Percentiles rank a stretch among this genome's conserved stretches.
Evolutionary conservation across 1,140 invertebrate genomes (phyloP).

Genomic region (Calliphora vicina): DNA sequence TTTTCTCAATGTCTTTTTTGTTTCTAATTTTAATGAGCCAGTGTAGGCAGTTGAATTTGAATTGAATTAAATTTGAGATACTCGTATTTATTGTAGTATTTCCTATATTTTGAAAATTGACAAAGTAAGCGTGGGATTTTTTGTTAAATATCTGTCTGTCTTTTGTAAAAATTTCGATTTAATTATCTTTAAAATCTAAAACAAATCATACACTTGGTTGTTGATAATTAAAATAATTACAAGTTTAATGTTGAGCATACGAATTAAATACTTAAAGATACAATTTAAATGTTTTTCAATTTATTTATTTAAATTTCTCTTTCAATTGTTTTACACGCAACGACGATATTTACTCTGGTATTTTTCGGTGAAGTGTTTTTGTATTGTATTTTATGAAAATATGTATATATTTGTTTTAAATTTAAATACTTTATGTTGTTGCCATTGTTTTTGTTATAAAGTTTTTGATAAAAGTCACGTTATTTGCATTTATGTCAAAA

Average conservation of each 20-base stretch:
- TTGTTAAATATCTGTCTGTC: not conserved
- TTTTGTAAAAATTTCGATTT: not conserved
- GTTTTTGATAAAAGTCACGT: slow-evolving; percentile 12
- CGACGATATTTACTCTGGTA: not conserved
- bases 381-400: not conserved
- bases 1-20: not conserved
- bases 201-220: not conserved
- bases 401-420: not conserved
- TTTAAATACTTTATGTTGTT: not conserved
- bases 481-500: slow-evolving; percentile 1
- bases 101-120: not conserved
- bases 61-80: not conserved
- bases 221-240: not conserved
- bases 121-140: not conserved
- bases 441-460: not conserved
- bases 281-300: not conserved
- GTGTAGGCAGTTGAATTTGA: not conserved
- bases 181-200: not conserved
- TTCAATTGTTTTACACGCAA: slow-evolving; percentile 8
- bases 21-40: not conserved
- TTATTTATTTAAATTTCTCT: slow-evolving; percentile 2
- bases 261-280: not conserved
- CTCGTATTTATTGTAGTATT: too few relatives aligned
- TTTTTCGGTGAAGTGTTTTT: not conserved
- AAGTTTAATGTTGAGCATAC: not conserved